Base-by-base conservation (phyloP, 2,113 vertebrate genomes). In the Chionodraco myersi region DNA sequence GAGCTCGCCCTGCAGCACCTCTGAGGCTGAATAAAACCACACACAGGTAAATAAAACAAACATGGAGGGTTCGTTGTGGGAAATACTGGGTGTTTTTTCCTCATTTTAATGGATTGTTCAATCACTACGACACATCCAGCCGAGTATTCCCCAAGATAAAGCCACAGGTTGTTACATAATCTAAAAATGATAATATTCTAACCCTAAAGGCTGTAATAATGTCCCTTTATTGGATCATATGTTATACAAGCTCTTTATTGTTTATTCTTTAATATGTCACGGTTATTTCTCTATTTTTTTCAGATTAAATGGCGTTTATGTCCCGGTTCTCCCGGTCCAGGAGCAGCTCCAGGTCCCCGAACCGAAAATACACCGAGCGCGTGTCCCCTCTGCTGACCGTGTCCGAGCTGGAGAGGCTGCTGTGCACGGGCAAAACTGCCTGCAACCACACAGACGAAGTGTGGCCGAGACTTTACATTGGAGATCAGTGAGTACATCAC, bases 401-500 rank as follows among this genome's bases (percentile, higher is more conserved):
- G 80, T 95, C 96, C 0, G 97, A 99, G 93, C 90, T 99, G 15
- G 97, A 99, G 89, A 87, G 97, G 89, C 91, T 99, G 6, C 95
- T 99, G 0, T 99, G 92, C 93, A 97, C 97, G 0, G 98, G 97
- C 0, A 99, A 99, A 73, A 97, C 96, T 0, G 96, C 96, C 79
- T 97, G 97, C 60, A 98, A 99, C 89, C 97, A 99, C 0, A 96
- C 96, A 0, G 98, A 99, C 12, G 96, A 99, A 89, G 97, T 99
- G 79, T 99, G 97, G 97, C 97, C 97, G 0, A 93, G 96, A 53
- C 97, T 99, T 78, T 99, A 97, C 87, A 95, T 99, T 2, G 97
- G 98, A n/a, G 97, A 99, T 72, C 98, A 99, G 97, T 99, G 87
- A 64, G 97, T 1, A 6, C 44, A 47, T 47, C 9, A 47, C 47